Conservation (phyloP, 2,113 vertebrate species). For the Charadrius vociferus region DNA sequence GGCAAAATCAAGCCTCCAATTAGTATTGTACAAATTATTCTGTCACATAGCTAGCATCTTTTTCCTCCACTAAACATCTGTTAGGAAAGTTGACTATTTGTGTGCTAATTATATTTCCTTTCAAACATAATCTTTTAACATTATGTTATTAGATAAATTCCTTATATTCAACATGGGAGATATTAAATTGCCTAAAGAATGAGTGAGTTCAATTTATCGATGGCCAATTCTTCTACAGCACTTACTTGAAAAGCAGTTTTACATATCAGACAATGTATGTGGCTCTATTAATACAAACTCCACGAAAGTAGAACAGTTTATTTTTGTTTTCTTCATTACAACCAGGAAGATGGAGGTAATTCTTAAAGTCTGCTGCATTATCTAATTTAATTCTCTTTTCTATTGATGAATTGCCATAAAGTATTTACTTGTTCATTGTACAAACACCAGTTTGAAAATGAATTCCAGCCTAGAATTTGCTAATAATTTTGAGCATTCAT, state of each 20-base stretch:
- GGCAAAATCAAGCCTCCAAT: constrained; percentile 42
- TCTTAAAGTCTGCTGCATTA: background rate
- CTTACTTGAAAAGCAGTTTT: background rate
- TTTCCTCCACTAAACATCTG: background rate
- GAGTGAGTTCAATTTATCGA: background rate
- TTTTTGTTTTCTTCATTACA: background rate
- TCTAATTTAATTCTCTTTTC: background rate
- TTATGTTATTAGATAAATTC: background rate
- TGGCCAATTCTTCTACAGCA: background rate
- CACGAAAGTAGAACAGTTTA: background rate
- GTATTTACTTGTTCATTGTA: background rate
- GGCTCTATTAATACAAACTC: background rate
- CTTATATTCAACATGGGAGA: background rate
- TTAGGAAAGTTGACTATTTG: background rate
- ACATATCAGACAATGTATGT: background rate
- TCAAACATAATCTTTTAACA: background rate
- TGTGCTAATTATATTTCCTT: constrained; percentile 1
- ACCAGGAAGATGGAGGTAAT: background rate
- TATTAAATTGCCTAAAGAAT: background rate
- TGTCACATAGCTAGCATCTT: background rate
- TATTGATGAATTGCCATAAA: background rate
- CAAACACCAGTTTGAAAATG: background rate
- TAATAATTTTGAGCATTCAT: background rate
- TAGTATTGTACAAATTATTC: background rate
- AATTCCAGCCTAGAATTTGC: background rate